phyloP scores from a whole-genome alignment of 1,140 invertebrate genomes.

The Drosophila simulans region DNA sequence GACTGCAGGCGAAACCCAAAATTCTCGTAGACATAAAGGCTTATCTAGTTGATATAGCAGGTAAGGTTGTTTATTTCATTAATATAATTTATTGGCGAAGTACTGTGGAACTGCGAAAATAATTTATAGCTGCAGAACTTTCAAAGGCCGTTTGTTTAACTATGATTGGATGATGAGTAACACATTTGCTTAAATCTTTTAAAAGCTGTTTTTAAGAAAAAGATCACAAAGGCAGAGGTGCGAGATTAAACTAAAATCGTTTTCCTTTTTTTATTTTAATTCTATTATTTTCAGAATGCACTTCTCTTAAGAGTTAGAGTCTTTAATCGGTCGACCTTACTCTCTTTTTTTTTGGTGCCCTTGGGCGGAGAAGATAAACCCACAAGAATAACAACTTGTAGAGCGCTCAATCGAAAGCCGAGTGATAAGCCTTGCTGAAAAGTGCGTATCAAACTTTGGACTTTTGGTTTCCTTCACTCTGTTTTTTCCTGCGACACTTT shows the following conservation, averaged over 20 bases:
- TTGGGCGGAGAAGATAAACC: constrained; percentile 15
- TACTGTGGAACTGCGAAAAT: neutral
- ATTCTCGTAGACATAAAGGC: neutral
- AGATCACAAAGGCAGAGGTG: too few relatives aligned
- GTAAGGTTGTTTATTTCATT: neutral
- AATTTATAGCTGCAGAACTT: neutral
- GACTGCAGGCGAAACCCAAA: neutral
- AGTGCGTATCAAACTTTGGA: constrained; percentile 13
- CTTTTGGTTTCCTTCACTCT: neutral
- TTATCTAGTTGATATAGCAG: constrained; percentile 8
- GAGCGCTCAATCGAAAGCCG: neutral
- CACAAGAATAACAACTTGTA: constrained; percentile 5
- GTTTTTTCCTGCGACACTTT: constrained; percentile 17
- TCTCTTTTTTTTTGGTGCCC: neutral
- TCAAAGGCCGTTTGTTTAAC: neutral
- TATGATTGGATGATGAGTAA: too few relatives aligned
- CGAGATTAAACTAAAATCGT: too few relatives aligned
- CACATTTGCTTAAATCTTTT: too few relatives aligned
- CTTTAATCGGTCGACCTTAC: too few relatives aligned
- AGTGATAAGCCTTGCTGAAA: constrained; percentile 17
- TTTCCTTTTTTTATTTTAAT: too few relatives aligned
- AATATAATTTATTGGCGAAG: constrained; percentile 14
- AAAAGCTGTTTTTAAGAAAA: too few relatives aligned
- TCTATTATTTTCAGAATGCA: neutral
- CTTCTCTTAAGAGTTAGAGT: too few relatives aligned